Percentiles rank a stretch among this genome's conserved stretches.
phyloP scores from a whole-genome alignment of 1,140 invertebrate species.

The Bombus terrestris region DNA sequence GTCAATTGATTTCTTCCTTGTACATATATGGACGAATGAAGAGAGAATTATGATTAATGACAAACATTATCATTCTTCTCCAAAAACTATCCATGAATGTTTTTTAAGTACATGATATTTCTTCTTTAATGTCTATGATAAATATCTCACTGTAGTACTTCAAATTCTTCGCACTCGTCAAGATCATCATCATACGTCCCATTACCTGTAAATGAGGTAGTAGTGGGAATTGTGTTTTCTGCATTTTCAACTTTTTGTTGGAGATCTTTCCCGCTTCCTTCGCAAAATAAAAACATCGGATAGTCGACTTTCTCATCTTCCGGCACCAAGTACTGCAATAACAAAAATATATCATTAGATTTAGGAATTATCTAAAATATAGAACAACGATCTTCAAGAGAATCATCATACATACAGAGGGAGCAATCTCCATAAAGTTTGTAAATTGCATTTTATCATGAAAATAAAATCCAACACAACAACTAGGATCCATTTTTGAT shows the following conservation, averaged over 20 bases:
- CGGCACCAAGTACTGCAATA: slow-evolving; percentile 85
- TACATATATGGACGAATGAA: slow-evolving; percentile 45
- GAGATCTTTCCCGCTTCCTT: slow-evolving; percentile 86
- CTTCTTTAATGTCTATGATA: slow-evolving; percentile 19
- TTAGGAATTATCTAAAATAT: neutral
- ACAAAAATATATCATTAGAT: slow-evolving; percentile 28
- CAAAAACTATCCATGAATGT: slow-evolving; percentile 31
- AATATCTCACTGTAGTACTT: slow-evolving; percentile 68
- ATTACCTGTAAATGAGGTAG: slow-evolving; percentile 80
- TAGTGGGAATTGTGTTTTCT: slow-evolving; percentile 83
- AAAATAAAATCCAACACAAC: slow-evolving; percentile 96
- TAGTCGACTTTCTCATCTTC: slow-evolving; percentile 86
- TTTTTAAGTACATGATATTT: slow-evolving; percentile 70
- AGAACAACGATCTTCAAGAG: neutral
- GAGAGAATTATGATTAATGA: slow-evolving; percentile 38
- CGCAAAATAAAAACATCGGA: slow-evolving; percentile 91
- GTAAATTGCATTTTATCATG: slow-evolving; percentile 90
- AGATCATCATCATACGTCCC: slow-evolving; percentile 85
- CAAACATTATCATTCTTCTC: slow-evolving; percentile 21
- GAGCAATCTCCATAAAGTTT: slow-evolving; percentile 87
- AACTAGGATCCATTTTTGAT: slow-evolving; percentile 96
- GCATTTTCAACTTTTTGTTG: slow-evolving; percentile 82
- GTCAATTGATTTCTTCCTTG: slow-evolving; percentile 32
- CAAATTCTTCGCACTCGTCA: slow-evolving; percentile 90
- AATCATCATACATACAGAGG: slow-evolving; percentile 82